These are phyloP conservation scores for Lichenostomus cassidix DNA, from an alignment of 2,113 vertebrate genomes.

Conservation along the genomic window DNA sequence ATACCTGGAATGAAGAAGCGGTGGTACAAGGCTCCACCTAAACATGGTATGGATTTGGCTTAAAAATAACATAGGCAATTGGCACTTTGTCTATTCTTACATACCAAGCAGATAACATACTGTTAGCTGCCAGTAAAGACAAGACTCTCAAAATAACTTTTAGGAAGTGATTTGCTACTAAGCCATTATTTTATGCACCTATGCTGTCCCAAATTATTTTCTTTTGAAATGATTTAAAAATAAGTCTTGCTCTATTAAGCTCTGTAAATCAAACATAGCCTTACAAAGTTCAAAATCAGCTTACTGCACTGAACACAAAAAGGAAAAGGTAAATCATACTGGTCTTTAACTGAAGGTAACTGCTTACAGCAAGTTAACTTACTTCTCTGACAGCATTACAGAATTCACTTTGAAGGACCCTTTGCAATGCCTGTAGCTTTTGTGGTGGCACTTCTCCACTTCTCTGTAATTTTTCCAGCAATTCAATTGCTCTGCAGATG, in stretches of 20 bases:
- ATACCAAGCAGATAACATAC: neutral
- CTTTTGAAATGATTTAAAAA: neutral
- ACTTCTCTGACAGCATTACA: constrained; percentile 98
- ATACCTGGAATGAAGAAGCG: neutral
- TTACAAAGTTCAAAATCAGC: neutral
- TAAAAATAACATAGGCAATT: neutral
- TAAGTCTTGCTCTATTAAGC: neutral
- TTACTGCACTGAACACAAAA: neutral
- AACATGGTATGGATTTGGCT: neutral
- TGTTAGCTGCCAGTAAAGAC: neutral
- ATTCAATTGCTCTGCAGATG: constrained; percentile 95
- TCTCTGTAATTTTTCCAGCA: constrained; percentile 94
- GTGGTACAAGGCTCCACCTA: neutral
- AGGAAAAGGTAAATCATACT: neutral
- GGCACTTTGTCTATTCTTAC: neutral
- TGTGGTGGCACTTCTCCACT: constrained; percentile 96
- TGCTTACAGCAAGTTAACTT: neutral
- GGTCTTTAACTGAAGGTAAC: neutral
- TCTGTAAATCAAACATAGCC: neutral
- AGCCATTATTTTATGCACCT: neutral
- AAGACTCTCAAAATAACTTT: neutral
- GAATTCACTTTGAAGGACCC: constrained; percentile 98
- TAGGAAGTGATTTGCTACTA: neutral
- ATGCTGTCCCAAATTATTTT: neutral
- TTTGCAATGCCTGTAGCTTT: constrained; percentile 95